Base-by-base conservation (phyloP, 2,888 invertebrate species). In the Spisula solida region DNA sequence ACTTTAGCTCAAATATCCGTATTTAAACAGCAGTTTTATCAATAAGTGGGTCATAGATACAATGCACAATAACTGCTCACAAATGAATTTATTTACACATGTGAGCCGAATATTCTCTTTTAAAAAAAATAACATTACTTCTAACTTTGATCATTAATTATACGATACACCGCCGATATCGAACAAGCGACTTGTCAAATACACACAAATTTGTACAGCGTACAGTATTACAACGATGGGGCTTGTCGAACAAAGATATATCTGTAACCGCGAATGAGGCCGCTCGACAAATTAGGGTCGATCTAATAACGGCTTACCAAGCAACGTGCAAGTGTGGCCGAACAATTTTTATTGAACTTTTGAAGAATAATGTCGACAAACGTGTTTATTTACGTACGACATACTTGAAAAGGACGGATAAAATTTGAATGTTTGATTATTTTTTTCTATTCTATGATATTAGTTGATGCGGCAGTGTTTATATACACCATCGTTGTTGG, bases 11-110 rank as follows among this genome's bases (percentile, higher is more conserved):
- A 12, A 66, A 66, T 25, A 25, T 25, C 25, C 4, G 8, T 25
- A 10, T 66, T 25, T 12, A 25, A 0, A 25, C 25, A n/a, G n/a
- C 25, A 25, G 10, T 66, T 25, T 66, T 10, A 6, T 2, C 60
- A 20, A 25, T 66, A 66, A 25, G 60, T 66, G 25, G n/a, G 60
- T 66, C 60, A 66, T 25, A 25, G 12, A n/a, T 10, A 66, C 60
- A 66, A 66, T 66, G 4, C 1, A 66, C n/a, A 66, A 66, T 4
- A 25, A 12, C 60, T 66, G 51, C 60, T 25, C 60, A 66, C 20
- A 66, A 66, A n/a, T 25, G 60, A 66, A 66, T 66, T 25, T 66
- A 66, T 66, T 66, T 66, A 25, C 60, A 66, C 60, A 41, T 41
- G 6, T 66, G 60, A 25, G 10, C 5, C 12, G 4, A 25, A 66